Evolutionary conservation across 2,888 invertebrate genomes (phyloP).

Genomic region (Cosmopolites sordidus): DNA sequence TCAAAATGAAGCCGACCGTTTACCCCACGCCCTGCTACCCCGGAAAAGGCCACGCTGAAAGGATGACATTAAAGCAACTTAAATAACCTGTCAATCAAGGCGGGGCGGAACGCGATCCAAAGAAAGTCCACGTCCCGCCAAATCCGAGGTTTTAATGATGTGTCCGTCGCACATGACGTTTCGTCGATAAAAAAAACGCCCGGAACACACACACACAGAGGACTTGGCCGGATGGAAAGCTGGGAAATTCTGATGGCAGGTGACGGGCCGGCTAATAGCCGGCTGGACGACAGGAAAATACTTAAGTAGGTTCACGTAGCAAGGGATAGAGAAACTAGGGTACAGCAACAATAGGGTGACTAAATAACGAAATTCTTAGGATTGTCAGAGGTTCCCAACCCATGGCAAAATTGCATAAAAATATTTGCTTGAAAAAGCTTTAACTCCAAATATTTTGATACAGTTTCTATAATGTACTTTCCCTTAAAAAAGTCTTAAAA

Average conservation of each 20-base stretch:
- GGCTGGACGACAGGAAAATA: neutral
- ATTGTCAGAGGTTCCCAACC: too few relatives aligned
- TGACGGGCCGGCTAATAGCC: constrained; percentile 1
- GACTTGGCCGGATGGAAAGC: neutral
- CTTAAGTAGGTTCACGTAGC: neutral
- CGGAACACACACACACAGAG: neutral
- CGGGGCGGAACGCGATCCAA: constrained; percentile 36
- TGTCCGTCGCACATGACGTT: constrained; percentile 36
- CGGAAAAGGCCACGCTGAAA: constrained; percentile 11
- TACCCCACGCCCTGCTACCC: neutral
- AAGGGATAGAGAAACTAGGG: too few relatives aligned
- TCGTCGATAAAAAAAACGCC: constrained; percentile 24
- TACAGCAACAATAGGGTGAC: too few relatives aligned
- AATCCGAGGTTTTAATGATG: constrained; percentile 39
- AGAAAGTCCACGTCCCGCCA: constrained; percentile 31
- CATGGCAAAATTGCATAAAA: too few relatives aligned
- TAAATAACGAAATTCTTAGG: too few relatives aligned
- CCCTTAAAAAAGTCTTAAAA: too few relatives aligned
- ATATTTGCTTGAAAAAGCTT: too few relatives aligned
- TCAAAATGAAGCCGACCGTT: neutral
- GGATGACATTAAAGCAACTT: constrained; percentile 39
- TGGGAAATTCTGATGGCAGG: constrained; percentile 9
- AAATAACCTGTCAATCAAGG: constrained; percentile 41
- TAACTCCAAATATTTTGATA: too few relatives aligned
- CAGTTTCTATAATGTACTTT: too few relatives aligned